Percentiles rank a stretch among this genome's conserved stretches.
Conservation (phyloP, 2,113 vertebrate genomes). For the Lycocorax pyrrhopterus region DNA sequence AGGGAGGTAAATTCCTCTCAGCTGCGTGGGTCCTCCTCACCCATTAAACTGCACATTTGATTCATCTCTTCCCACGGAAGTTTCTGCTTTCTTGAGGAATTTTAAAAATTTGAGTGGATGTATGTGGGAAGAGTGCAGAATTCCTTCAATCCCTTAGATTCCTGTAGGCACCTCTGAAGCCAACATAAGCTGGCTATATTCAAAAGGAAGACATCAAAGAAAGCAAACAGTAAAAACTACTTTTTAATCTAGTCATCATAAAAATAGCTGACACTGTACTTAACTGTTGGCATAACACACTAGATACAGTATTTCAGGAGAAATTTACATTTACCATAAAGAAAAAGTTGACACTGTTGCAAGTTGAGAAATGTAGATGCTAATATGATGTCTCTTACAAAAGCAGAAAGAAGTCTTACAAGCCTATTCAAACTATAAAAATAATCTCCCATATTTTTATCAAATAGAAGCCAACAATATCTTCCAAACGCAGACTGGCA, state of each 20-base stretch:
- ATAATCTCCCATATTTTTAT: neutral
- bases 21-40: neutral
- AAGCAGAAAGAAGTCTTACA: neutral
- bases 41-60: neutral
- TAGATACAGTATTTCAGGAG: neutral
- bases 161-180: neutral
- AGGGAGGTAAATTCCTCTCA: neutral
- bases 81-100: slow-evolving; percentile 10
- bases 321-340: neutral
- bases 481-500: neutral
- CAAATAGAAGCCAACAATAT: neutral
- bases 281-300: neutral
- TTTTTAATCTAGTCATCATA: neutral
- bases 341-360: neutral
- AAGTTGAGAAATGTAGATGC: neutral
- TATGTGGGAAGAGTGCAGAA: slow-evolving; percentile 2
- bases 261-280: neutral
- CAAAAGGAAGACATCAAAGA: neutral
- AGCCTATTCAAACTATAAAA: neutral
- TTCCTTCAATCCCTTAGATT: neutral
- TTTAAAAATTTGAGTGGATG: slow-evolving; percentile 46
- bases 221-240: neutral
- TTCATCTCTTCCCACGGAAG: slow-evolving; percentile 1
- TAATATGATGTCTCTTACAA: neutral
- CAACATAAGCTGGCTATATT: neutral